phyloP scores from a whole-genome alignment of 2,797 vertebrate species.

The Anniella stebbinsi region DNA sequence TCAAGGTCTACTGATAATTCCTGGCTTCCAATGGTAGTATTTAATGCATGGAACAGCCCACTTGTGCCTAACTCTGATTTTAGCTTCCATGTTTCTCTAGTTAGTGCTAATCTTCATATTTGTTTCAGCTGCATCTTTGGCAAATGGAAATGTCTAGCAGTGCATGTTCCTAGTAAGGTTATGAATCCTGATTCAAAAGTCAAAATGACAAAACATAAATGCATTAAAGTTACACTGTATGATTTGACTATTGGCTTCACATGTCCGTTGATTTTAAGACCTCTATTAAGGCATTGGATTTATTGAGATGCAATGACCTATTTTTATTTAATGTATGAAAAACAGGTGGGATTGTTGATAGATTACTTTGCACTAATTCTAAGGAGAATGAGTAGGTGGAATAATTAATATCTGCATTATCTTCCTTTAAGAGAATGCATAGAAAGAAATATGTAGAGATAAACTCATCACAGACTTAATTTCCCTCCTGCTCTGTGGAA shows the following conservation, averaged over 20 bases:
- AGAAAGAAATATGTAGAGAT: not conserved
- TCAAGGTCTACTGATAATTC: not conserved
- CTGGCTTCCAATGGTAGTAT: too few relatives aligned
- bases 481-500: not conserved
- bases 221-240: not conserved
- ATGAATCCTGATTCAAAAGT: not conserved
- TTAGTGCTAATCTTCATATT: not conserved
- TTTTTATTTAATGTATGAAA: conserved; percentile 1
- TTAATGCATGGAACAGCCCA: not conserved
- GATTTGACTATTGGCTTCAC: not conserved
- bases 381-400: not conserved
- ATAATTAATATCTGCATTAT: not conserved
- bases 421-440: not conserved
- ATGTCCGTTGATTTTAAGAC: not conserved
- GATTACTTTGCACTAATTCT: not conserved
- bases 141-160: not conserved
- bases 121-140: not conserved
- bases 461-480: not conserved
- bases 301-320: not conserved
- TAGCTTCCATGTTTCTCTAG: not conserved
- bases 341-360: not conserved
- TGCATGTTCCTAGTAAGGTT: not conserved
- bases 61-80: not conserved
- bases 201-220: not conserved
- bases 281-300: not conserved